Percentiles rank a stretch among this genome's conserved stretches.
Evolutionary conservation across 2,888 invertebrate species (phyloP).

Genomic region (Norana najaformis): DNA sequence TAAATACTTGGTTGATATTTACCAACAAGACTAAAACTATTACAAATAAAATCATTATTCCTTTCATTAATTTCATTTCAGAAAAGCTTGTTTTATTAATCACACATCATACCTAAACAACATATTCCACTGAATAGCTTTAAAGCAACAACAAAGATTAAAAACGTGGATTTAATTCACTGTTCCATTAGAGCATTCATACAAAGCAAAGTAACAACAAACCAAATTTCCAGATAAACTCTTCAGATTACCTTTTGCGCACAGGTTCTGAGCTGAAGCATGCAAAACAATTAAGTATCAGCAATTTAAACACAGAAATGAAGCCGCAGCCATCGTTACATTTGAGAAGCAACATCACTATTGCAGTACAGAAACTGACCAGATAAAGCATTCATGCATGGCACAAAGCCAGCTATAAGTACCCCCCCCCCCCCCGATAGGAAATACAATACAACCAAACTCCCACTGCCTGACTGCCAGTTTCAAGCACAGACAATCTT

Average conservation of each 20-base stretch:
- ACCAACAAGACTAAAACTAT: background rate
- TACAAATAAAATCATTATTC: no score
- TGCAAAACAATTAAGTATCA: conserved; percentile 18
- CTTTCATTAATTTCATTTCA: background rate
- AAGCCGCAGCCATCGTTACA: background rate
- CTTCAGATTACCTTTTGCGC: conserved; percentile 20
- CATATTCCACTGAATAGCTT: background rate
- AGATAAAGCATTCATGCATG: background rate
- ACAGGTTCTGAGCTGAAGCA: conserved; percentile 17
- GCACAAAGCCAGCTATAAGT: background rate
- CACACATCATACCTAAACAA: background rate
- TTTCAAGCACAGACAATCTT: no score
- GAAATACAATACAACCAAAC: background rate
- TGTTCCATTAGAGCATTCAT: background rate
- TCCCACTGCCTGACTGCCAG: no score
- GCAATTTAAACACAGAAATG: conserved; percentile 18
- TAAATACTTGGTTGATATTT: background rate
- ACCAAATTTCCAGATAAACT: conserved; percentile 15
- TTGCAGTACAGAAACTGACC: background rate
- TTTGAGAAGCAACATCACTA: background rate
- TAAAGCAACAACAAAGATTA: background rate
- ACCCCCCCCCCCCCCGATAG: no score
- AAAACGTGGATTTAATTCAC: background rate
- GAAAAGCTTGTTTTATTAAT: background rate
- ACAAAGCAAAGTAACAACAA: background rate